Base-by-base conservation (phyloP, 1,140 invertebrate genomes). In the Drosophila persimilis region DNA sequence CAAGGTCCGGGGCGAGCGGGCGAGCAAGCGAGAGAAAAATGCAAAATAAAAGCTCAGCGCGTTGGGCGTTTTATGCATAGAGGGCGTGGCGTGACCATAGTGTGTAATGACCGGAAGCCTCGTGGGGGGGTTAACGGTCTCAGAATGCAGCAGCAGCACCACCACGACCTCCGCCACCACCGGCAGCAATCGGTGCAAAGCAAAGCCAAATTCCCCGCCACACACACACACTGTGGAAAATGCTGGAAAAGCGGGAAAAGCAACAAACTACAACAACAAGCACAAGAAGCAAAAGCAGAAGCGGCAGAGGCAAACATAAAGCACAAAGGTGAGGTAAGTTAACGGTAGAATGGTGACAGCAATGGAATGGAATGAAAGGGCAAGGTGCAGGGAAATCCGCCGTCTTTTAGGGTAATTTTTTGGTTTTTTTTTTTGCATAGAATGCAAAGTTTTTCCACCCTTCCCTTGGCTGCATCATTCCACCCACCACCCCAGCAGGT, bases 91-190 rank as follows among this genome's bases (percentile, higher is more conserved):
- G 60, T 47, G 57, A 57, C 55, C 55, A 44, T 46, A 63, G 73
- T 77, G 79, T 83, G 78, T 86, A 86, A 86, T 86, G 83, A 86
- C 78, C 83, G 78, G 78, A 86, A 83, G 71, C 51, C 22, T 26
- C 54, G 22, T 13, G 22, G 22, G 54, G 24, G n/a, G 22, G 53
- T 17, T 11, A 44, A 54, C 61, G 55, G 50, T 29, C 53, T 58
- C 44, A 71, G 65, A 75, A 78, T 75, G 77, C 71, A 78, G 71
- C 74, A 70, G 70, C 3, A 13, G 35, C 35, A 39, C 4, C 1
- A 17, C 17, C 17, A 17, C 17, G 17, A 17, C 17, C 17, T 1
- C 17, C 0, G 1, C 17, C 17, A 17, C 17, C 17, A 17, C 17
- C 17, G 17, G 17, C 35, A 39, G 9, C 35, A 13, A 5, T 50